Evolutionary conservation across 2,888 invertebrate genomes (phyloP).

Genomic region (Ophonus ardosiacus): DNA sequence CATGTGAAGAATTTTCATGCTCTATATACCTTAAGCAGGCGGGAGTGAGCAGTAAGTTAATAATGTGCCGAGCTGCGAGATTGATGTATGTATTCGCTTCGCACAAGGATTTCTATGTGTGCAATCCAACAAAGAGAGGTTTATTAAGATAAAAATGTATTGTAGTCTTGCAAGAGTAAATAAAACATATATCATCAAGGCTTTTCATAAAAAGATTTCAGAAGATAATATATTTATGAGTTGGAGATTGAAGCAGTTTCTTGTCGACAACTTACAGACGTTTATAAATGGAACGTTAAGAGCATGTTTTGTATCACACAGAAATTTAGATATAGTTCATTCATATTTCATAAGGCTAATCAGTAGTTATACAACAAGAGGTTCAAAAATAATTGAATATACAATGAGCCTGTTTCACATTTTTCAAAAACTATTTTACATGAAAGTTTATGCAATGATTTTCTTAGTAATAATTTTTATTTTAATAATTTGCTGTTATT

Average conservation of each 20-base stretch:
- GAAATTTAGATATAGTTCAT: too few relatives aligned
- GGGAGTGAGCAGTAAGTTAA: neutral
- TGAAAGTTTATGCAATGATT: too few relatives aligned
- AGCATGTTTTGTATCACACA: too few relatives aligned
- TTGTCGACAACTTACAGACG: too few relatives aligned
- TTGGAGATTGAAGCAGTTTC: neutral
- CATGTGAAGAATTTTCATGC: neutral
- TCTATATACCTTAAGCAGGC: neutral
- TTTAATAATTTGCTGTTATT: too few relatives aligned
- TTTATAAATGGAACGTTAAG: too few relatives aligned
- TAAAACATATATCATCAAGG: neutral
- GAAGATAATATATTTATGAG: neutral
- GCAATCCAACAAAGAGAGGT: neutral
- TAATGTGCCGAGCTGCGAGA: neutral
- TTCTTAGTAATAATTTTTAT: too few relatives aligned
- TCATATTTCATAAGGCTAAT: too few relatives aligned
- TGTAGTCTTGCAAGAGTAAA: neutral
- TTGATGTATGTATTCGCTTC: neutral
- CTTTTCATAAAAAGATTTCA: neutral
- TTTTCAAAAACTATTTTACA: too few relatives aligned
- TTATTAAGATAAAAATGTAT: neutral
- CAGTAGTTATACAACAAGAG: too few relatives aligned
- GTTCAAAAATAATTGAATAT: too few relatives aligned
- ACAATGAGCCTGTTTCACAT: too few relatives aligned
- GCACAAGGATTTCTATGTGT: neutral